Conservation (phyloP, 2,888 invertebrate genomes). For the Xanthia icteritia region DNA sequence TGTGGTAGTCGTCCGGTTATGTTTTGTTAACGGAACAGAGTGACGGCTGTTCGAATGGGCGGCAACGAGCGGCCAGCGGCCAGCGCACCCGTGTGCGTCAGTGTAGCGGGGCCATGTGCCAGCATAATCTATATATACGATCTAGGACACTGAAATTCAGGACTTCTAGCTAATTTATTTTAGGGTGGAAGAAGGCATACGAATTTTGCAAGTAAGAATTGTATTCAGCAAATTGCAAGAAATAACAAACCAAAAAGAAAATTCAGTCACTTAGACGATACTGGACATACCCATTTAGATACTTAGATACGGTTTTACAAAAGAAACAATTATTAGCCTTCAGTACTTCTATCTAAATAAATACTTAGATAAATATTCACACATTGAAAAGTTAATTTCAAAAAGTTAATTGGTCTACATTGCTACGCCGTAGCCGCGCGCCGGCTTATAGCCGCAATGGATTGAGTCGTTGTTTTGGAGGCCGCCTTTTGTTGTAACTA, state of each 20-base stretch:
- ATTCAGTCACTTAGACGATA: not conserved
- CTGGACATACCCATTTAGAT: not conserved
- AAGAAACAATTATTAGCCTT: not conserved
- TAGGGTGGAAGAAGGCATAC: fast-evolving
- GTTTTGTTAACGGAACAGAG: constrained; percentile 88
- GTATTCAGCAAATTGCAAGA: not conserved
- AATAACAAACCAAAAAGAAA: not conserved
- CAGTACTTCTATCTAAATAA: not conserved
- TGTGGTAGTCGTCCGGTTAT: constrained; percentile 89
- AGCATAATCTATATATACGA: constrained; percentile 60
- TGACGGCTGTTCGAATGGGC: constrained; percentile 82
- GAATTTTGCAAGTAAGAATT: not conserved
- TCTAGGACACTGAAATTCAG: constrained; percentile 47
- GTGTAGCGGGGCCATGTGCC: constrained; percentile 60
- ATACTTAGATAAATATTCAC: not conserved
- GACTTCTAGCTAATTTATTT: not conserved
- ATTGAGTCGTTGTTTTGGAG: not conserved
- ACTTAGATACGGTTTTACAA: not conserved
- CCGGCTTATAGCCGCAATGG: not conserved
- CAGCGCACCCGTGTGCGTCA: constrained; percentile 82
- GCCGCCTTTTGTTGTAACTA: too few relatives aligned
- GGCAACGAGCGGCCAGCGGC: constrained; percentile 78
- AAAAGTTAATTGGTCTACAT: not conserved
- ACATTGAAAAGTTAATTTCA: not conserved
- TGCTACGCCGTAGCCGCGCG: constrained; percentile 27